A percentile compares a stretch with the other conserved stretches of the same genome.
Evolutionary conservation across 2,113 vertebrate genomes (phyloP).

Genomic region (Zapornia atra): DNA sequence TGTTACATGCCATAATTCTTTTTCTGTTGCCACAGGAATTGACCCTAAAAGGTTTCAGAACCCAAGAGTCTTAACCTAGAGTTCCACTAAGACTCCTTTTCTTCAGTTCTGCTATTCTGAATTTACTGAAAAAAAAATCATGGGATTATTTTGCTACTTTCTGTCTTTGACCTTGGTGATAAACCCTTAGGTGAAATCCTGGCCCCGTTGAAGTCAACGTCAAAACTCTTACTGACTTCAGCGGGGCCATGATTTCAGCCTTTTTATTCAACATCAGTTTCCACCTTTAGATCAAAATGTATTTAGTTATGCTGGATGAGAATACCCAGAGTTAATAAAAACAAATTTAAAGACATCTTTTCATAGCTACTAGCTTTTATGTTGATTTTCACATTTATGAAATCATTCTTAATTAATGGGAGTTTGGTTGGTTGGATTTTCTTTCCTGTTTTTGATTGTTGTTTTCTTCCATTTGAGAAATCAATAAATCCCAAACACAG

Average conservation of each 20-base stretch:
- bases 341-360: background rate
- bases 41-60: conserved; percentile 2
- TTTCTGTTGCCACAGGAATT: conserved; percentile 13
- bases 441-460: background rate
- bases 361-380: background rate
- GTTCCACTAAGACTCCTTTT: background rate
- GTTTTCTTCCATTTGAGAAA: background rate
- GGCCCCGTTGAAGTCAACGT: background rate
- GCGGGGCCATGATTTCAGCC: background rate
- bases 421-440: rapidly evolving
- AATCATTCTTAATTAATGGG: background rate
- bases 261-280: background rate
- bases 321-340: background rate
- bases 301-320: background rate
- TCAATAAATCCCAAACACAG: background rate
- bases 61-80: background rate
- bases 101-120: background rate
- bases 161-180: background rate
- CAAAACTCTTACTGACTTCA: background rate
- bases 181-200: conserved; percentile 9
- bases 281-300: background rate
- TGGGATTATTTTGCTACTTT: background rate
- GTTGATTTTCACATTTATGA: background rate
- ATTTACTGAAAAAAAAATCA: background rate
- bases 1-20: conserved; percentile 20